A percentile compares a stretch with the other conserved stretches of the same genome.
Evolutionary conservation across 2,113 vertebrate genomes (phyloP).

Genomic region (Notarius lentiginosus): DNA sequence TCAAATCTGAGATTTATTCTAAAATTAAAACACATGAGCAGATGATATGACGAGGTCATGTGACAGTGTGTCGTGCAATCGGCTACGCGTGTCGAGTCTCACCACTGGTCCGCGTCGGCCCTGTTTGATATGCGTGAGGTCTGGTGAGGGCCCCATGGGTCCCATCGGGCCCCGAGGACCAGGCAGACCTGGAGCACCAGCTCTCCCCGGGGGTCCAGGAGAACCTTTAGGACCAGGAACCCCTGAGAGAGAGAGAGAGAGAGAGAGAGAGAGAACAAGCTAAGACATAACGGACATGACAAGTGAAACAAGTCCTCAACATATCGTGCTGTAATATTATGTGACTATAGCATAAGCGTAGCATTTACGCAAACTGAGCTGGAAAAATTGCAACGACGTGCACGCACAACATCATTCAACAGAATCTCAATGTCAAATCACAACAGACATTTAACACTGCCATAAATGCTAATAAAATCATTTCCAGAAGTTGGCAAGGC

Average conservation of each 20-base stretch:
- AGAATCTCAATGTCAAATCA: neutral
- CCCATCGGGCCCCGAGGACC: slow-evolving; percentile 94
- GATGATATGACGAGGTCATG: neutral
- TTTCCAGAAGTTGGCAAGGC: neutral
- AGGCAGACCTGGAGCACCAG: slow-evolving; percentile 81
- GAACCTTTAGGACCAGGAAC: slow-evolving; percentile 85
- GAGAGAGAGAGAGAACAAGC: slow-evolving; percentile 14
- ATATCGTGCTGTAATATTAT: neutral
- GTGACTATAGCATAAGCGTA: neutral
- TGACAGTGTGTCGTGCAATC: neutral
- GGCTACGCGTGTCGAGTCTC: slow-evolving; percentile 58
- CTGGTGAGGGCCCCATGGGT: slow-evolving; percentile 90
- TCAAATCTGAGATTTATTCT: neutral
- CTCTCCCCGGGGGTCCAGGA: slow-evolving; percentile 77
- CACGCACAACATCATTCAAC: neutral
- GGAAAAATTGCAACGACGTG: neutral
- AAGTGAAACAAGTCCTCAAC: neutral
- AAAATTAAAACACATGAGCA: neutral
- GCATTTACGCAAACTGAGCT: neutral
- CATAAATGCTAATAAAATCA: neutral
- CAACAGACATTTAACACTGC: neutral
- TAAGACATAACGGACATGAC: neutral
- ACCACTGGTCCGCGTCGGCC: slow-evolving; percentile 92
- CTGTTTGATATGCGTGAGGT: slow-evolving; percentile 90
- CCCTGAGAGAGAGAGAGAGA: slow-evolving; percentile 69